Percentiles rank a stretch among this genome's conserved stretches.
These are phyloP conservation scores for Chunga burmeisteri DNA, from an alignment of 2,113 vertebrate species.

Conservation along the genomic window DNA sequence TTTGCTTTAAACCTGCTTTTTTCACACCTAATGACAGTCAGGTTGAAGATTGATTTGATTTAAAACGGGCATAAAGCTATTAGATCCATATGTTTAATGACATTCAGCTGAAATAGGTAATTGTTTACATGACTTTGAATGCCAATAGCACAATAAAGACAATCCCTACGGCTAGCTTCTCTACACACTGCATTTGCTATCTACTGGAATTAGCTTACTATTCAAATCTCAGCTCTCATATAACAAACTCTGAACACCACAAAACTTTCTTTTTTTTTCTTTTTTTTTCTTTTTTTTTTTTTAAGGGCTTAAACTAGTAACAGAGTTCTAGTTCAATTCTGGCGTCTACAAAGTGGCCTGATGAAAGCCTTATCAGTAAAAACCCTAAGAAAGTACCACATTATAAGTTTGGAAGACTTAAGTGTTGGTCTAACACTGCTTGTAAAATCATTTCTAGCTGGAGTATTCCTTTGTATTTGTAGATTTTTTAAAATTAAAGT, in stretches of 20 bases:
- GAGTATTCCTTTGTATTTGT: not conserved
- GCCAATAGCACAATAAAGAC: slow-evolving; percentile 26
- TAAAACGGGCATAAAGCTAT: slow-evolving; percentile 14
- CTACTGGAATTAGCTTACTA: not conserved
- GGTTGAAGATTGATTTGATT: slow-evolving; percentile 12
- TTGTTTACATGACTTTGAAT: slow-evolving; percentile 55
- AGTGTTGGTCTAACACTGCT: not conserved
- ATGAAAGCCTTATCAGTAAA: not conserved
- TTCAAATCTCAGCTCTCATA: not conserved
- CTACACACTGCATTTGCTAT: not conserved
- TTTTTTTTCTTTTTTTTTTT: not conserved
- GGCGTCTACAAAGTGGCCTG: not conserved
- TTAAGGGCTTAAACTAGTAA: not conserved
- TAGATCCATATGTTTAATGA: slow-evolving; percentile 17
- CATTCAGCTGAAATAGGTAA: slow-evolving; percentile 21
- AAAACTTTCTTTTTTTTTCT: not conserved
- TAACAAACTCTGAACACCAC: not conserved
- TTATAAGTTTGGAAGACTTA: not conserved
- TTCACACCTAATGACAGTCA: not conserved
- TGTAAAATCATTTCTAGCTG: not conserved
- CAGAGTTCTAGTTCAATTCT: not conserved
- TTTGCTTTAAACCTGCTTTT: slow-evolving; percentile 9
- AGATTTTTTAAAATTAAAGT: not conserved
- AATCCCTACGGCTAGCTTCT: not conserved
- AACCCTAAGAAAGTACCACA: not conserved